Base-by-base conservation (phyloP, 2,113 vertebrate species). In the Vulpes ferrilata region DNA sequence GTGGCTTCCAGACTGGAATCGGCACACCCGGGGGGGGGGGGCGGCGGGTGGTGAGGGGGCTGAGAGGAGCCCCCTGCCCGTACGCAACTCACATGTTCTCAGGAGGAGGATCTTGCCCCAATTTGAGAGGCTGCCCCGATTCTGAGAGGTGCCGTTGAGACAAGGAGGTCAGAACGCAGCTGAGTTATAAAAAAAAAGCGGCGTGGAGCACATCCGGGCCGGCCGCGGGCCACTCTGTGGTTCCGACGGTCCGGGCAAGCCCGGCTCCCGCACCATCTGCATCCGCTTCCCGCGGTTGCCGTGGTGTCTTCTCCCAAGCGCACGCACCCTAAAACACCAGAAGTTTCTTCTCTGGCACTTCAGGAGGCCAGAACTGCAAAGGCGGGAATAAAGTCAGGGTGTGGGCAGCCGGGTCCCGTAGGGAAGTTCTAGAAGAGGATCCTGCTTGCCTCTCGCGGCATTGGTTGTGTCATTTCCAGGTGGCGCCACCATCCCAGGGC, bases 241-340 rank as follows among this genome's bases (percentile, higher is more conserved):
- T 32, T 5, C 2, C 86, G 35, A 6, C 1, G 35, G 53, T 74
- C 3, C 38, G 5, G 11, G 15, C 23, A 17, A 13, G 2, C 25
- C 35, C 7, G 17, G 5, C 1, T 32, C 73, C 5, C 43, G 43
- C 43, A 43, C 43, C 6, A 2, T 35, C 22, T 13, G 10, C 11
- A 0, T 59, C 43, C 2, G 0, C 23, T 4, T 20, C 23, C 60
- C 0, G 0, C 20, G n/a, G 48, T 11, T 1, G 16, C 4, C 7
- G 2, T 19, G n/a, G 35, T 13, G 2, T 12, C 23, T 4, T 10
- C 6, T 3, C 43, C 0, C 59, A 11, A 0, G 1, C 8, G 7
- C 4, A 3, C 43, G 2, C 5, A 5, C 7, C 74, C 7, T 5
- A 30, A 17, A 32, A 23, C 32, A 1, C 19, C 74, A 15, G 9